Evolutionary conservation across 2,888 invertebrate species (phyloP), one percentile per base, ranked within the genome.

Genomic region (Ormyrus thymus): DNA sequence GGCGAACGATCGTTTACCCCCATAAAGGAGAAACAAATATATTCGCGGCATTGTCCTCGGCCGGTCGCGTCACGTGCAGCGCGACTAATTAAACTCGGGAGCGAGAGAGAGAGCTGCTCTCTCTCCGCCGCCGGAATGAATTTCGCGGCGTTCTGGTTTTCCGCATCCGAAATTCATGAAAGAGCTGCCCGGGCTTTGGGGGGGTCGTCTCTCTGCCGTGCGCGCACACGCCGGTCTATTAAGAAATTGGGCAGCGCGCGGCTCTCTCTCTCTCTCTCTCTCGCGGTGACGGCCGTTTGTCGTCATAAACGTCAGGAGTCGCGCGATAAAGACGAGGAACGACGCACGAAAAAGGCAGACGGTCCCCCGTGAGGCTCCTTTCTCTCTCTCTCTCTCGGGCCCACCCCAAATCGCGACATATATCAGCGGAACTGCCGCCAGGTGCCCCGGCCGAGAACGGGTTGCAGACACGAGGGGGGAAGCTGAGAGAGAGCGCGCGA

Each of bases 241-340:
- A 87, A 87, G 86, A 87, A 87, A 87, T 88, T 85, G 85, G 29
- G 29, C 29, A 29, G 29, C 29, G 29, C 29, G 29, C 29, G 29
- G 29, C 29, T 3, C 29, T 29, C 29, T 29, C 29, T 29, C 29
- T 29, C 29, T 29, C n/a, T 46, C 6, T 15, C 59, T 9, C 66
- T 10, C 66, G 11, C 83, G 81, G 82, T 83, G 87, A 86, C 84
- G 86, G 84, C 84, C 86, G 87, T 87, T 84, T 85, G 82, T 86
- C 86, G 86, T 86, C 86, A 86, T 87, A 87, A 88, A 87, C 85
- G 87, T 87, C 87, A 83, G 77, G 80, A 29, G 82, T 43, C 76
- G 85, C 85, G 84, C 84, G 86, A 87, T 87, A 87, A 87, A 87
- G 84, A 85, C 83, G 83, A 82, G 79, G 80, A 29, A 81, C 81